Evolutionary conservation across 35 echinoderm and acorn worm genomes (phyloP).

Genomic region (Nesometra sesokonis): DNA sequence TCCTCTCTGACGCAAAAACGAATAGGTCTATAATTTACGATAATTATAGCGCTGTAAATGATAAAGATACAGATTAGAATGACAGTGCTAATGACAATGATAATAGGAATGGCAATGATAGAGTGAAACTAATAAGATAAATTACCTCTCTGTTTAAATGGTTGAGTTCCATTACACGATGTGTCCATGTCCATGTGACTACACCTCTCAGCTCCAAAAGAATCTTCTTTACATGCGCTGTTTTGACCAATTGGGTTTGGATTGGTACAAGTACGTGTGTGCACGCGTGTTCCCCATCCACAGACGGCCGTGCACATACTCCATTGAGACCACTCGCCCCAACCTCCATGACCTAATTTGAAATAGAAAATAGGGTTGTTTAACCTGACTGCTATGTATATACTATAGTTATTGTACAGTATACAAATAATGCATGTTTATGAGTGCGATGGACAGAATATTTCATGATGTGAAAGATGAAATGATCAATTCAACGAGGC

Average conservation of each 20-base stretch:
- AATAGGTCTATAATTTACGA: too few relatives aligned
- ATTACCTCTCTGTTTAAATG: background rate
- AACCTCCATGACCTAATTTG: constrained; percentile 40
- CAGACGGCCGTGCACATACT: constrained; percentile 55
- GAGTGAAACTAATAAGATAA: too few relatives aligned
- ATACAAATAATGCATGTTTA: too few relatives aligned
- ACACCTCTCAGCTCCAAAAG: constrained; percentile 24
- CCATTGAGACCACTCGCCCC: constrained; percentile 63
- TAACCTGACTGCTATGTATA: too few relatives aligned
- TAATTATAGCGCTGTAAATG: too few relatives aligned
- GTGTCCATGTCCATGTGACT: constrained; percentile 23
- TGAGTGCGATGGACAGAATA: too few relatives aligned
- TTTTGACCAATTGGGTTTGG: constrained; percentile 30
- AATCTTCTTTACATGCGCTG: constrained; percentile 45
- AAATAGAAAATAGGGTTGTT: background rate
- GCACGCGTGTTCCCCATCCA: constrained; percentile 30
- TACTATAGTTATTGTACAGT: too few relatives aligned
- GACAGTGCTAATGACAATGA: too few relatives aligned
- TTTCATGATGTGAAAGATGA: too few relatives aligned
- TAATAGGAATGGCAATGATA: background rate
- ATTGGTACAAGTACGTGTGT: constrained; percentile 40
- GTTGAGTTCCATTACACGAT: constrained; percentile 7
- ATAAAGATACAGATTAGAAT: too few relatives aligned
- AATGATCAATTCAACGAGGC: too few relatives aligned
- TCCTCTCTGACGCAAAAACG: too few relatives aligned